Evolutionary conservation across 2,113 vertebrate genomes (phyloP), one percentile per base, ranked within the genome.

Genomic region (Etia nguti): DNA sequence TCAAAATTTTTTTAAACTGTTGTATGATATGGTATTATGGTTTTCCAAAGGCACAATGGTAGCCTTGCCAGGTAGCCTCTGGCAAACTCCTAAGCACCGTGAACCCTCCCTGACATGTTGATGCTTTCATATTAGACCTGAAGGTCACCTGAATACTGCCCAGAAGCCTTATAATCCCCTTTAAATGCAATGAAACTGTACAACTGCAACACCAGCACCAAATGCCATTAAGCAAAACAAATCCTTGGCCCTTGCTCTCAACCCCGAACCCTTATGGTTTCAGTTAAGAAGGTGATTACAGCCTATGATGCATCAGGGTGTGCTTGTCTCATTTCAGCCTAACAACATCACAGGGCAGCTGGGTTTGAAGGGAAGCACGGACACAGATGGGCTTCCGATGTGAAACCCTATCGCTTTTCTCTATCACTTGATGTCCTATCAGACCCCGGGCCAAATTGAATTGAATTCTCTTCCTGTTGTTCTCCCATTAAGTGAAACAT

Each of bases 381-480:
- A 83, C 89, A 88, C 95, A 95, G 93, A 96, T 95, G 94, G 93
- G 88, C 90, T 88, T 93, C 89, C 89, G 86, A 62, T 88, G 88
- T 93, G 95, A 96, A 94, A 96, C 96, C 92, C 81, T 83, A 95
- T 93, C 90, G 70, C 89, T 54, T 92, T 90, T 84, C 85, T 81
- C 88, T 81, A 90, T 88, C 90, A 89, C 90, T 92, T 87, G 88
- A 92, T 88, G 90, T 91, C 83, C 94, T 92, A 91, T 95, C 94
- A 96, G 91, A 92, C 94, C 93, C 82, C 55, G 2, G 93, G 94
- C 88, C 92, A 94, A 91, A 92, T 89, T 85, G 88, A 94, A 94
- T 95, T 54, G 88, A 89, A 94, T 92, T 85, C 86, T 79, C 92
- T 95, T 95, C 93, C 94, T 94, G 94, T 92, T 93, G 94, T 83